Evolutionary conservation across 2,888 invertebrate species (phyloP).

Genomic region (Scaptomyza tumidula): DNA sequence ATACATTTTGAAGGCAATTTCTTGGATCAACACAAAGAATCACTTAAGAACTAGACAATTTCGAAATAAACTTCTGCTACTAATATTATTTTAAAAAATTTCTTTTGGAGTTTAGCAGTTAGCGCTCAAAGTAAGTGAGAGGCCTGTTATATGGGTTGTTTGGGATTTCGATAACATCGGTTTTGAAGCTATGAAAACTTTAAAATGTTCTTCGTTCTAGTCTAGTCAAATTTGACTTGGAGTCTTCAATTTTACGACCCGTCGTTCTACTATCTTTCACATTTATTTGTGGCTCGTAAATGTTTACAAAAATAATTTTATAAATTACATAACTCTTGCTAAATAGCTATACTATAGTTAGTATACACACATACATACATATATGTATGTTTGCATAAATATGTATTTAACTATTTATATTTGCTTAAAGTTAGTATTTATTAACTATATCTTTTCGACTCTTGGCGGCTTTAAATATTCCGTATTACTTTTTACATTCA

Average conservation of each 20-base stretch:
- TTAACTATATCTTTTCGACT: constrained; percentile 19
- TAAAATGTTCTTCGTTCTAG: constrained; percentile 7
- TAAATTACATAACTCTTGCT: constrained; percentile 74
- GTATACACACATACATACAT: constrained; percentile 21
- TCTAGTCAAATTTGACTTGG: constrained; percentile 33
- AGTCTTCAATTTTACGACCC: constrained; percentile 8
- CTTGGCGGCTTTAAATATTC: constrained; percentile 11
- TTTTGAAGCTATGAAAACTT: constrained; percentile 18
- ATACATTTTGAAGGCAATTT: constrained; percentile 69
- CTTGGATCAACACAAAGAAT: constrained; percentile 51
- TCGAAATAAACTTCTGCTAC: constrained; percentile 10
- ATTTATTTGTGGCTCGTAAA: constrained; percentile 64
- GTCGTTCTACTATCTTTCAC: constrained; percentile 30
- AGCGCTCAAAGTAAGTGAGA: not conserved
- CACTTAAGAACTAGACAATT: constrained; percentile 7
- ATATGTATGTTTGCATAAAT: too few relatives aligned
- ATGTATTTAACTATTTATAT: constrained; percentile 33
- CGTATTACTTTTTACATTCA: constrained; percentile 43
- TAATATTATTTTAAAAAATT: not conserved
- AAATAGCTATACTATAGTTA: constrained; percentile 36
- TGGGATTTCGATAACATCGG: constrained; percentile 3
- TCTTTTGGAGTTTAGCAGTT: not conserved
- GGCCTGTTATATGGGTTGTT: not conserved
- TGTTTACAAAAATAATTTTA: constrained; percentile 77
- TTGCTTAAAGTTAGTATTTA: constrained; percentile 31